These are phyloP conservation scores for Sphecodes monilicornis DNA, from an alignment of 2,888 invertebrate species.

Conservation along the genomic window DNA sequence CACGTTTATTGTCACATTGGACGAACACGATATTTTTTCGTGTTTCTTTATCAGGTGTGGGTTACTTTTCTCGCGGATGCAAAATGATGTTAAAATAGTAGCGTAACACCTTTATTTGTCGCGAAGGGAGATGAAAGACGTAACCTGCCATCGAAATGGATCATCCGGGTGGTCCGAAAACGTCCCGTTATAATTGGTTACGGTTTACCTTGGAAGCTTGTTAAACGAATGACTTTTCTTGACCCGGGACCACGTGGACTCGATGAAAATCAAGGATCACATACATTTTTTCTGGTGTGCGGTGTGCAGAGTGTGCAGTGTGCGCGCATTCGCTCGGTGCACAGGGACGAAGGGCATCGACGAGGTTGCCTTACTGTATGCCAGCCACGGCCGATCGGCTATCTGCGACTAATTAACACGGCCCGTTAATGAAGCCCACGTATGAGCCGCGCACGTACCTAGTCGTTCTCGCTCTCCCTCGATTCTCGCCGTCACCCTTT, in stretches of 20 bases:
- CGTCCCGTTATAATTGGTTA: constrained; percentile 69
- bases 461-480: constrained; percentile 59
- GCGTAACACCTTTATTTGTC: background rate
- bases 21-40: no score
- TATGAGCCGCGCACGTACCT: constrained; percentile 73
- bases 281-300: constrained; percentile 54
- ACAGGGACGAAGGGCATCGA: constrained; percentile 63
- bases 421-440: constrained; percentile 80
- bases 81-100: no score
- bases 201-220: constrained; percentile 68
- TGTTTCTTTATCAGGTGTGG: no score
- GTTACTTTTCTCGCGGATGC: no score
- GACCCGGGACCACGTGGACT: constrained; percentile 53
- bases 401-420: constrained; percentile 82
- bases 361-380: constrained; percentile 68
- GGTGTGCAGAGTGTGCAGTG: constrained; percentile 23
- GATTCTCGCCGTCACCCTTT: constrained; percentile 49
- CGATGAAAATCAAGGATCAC: constrained; percentile 73
- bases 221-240: constrained; percentile 63
- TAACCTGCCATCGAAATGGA: constrained; percentile 19
- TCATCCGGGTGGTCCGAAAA: constrained; percentile 52
- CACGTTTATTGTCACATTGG: no score
- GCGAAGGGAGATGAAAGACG: background rate
- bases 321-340: constrained; percentile 60
- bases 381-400: constrained; percentile 77